These are phyloP conservation scores for Pachydiplax longipennis DNA, from an alignment of 2,888 invertebrate genomes.

Conservation along the genomic window DNA sequence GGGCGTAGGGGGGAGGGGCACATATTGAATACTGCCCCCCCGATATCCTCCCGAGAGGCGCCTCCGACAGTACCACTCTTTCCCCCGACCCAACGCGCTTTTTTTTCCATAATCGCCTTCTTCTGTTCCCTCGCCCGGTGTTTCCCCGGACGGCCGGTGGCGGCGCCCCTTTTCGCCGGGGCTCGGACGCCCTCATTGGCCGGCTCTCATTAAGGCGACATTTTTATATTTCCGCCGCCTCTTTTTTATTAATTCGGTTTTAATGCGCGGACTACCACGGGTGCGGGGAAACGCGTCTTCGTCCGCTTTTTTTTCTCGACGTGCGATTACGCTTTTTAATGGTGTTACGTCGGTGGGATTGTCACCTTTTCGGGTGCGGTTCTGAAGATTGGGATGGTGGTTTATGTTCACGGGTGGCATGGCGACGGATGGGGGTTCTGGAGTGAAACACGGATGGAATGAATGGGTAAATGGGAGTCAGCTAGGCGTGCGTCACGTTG, in stretches of 20 bases:
- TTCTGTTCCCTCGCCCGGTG: not conserved
- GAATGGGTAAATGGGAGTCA: no score
- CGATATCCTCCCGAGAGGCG: constrained; percentile 46
- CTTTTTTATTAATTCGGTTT: not conserved
- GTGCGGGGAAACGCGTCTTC: not conserved
- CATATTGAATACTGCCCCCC: constrained; percentile 46
- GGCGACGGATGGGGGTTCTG: no score
- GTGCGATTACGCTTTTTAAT: no score
- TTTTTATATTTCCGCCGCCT: not conserved
- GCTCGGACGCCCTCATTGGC: not conserved
- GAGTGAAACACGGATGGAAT: no score
- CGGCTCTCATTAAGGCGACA: not conserved
- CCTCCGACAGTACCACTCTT: not conserved
- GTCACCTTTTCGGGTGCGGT: no score
- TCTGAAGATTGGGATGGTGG: no score
- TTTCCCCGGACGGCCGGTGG: not conserved
- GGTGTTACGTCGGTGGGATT: no score
- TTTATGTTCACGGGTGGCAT: no score
- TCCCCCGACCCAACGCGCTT: not conserved
- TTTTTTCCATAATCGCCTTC: not conserved
- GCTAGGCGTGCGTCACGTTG: no score
- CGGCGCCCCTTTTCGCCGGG: not conserved
- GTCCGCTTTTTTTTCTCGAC: no score
- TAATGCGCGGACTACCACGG: not conserved
- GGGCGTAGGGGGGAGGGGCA: constrained; percentile 49